Evolutionary conservation across 1,140 invertebrate species (phyloP).

Genomic region (Formica selysi): DNA sequence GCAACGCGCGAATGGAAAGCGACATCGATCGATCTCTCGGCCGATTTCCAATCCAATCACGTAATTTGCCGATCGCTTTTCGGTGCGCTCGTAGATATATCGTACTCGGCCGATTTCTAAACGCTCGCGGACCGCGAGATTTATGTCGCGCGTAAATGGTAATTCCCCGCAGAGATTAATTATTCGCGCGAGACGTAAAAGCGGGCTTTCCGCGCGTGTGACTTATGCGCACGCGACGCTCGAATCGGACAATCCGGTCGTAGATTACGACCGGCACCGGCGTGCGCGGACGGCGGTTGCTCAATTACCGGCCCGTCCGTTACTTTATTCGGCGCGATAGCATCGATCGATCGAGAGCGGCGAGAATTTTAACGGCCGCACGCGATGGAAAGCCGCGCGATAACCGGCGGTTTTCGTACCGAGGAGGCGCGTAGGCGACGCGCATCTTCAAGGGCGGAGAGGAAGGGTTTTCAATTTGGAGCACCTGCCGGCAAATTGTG

Average conservation of each 20-base stretch:
- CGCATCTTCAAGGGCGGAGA: conserved; percentile 62
- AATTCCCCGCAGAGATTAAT: conserved; percentile 56
- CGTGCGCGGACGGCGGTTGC: neutral
- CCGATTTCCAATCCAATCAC: conserved; percentile 56
- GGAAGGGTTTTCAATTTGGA: conserved; percentile 76
- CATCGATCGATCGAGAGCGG: conserved; percentile 48
- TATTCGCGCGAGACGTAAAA: conserved; percentile 6
- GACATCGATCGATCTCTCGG: conserved; percentile 52
- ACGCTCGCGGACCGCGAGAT: neutral
- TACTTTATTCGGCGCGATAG: conserved; percentile 58
- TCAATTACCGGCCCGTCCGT: conserved; percentile 49
- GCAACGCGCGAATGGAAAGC: conserved; percentile 54
- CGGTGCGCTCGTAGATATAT: conserved; percentile 1
- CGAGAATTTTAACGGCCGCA: conserved; percentile 38
- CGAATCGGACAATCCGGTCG: conserved; percentile 39
- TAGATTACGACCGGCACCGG: conserved; percentile 36
- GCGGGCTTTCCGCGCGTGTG: conserved; percentile 22
- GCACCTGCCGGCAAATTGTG: conserved; percentile 77
- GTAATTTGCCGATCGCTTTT: conserved; percentile 60
- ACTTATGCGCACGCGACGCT: conserved; percentile 24
- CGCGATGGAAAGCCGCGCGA: conserved; percentile 29
- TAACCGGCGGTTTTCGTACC: conserved; percentile 45
- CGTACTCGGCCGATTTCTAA: conserved; percentile 36
- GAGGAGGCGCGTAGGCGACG: conserved; percentile 68
- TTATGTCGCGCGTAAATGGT: conserved; percentile 57